Evolutionary conservation across 1,140 invertebrate genomes (phyloP), one percentile per base, ranked within the genome.

Genomic region (Trichonephila clavipes): DNA sequence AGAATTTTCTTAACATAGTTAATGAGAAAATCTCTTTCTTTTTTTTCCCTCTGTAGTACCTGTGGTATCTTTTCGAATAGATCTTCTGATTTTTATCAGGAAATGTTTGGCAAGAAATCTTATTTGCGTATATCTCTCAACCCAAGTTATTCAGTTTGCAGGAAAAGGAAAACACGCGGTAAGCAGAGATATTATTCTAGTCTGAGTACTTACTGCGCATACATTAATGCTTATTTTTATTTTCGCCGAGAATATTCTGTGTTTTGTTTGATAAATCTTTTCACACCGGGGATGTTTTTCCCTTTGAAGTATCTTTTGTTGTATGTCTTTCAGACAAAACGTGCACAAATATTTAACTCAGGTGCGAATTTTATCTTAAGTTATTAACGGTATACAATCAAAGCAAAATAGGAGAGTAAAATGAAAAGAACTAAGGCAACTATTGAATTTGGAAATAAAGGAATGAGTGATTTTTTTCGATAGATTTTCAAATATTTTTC

Each of bases 1-100:
- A 87, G 85, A 87, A 87, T 87, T 62, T 64, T 64, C 16, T 40
- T 62, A 87, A 87, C 85, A 62, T 87, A 59, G 85, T 87, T 87
- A 87, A 87, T 87, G 85, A 87, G 85, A 87, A 83, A 83, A 59
- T 24, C 19, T 21, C 24, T 51, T 83, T 24, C 19, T 59, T 1
- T 58, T 19, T 77, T 72, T 72, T 77, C 1, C 1, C 28, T 1
- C 28, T 72, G 24, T 28, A 34, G 40, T 77, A 28, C 28, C 18
- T 12, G 72, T 19, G 34, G 28, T 34, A 77, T 77, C 72, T 19
- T 77, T 77, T 77, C 72, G 34, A 77, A 77, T 77, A 16, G 72
- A 77, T 77, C 69, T 77, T 28, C 72, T 34, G 72, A 77, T 77
- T 77, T 77, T 10, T 77, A 77, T 77, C 72, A 77, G 34, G 24